These are phyloP conservation scores for Oikopleura vanhoeffeni DNA, from an alignment of 23 tunicate species.

Conservation along the genomic window DNA sequence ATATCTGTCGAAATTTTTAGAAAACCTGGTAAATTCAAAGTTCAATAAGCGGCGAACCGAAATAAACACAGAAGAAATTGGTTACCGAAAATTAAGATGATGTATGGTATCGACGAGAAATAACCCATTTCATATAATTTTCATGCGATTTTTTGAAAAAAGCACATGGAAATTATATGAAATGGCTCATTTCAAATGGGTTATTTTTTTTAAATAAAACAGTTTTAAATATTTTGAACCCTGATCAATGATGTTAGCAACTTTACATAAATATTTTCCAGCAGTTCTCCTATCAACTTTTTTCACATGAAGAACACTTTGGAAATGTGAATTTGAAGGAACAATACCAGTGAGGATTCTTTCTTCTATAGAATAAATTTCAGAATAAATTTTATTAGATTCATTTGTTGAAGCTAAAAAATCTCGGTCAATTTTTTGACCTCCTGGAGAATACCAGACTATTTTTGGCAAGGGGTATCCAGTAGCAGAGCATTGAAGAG, in stretches of 20 bases:
- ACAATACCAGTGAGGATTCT: background rate
- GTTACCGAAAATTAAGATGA: background rate
- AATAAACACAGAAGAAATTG: background rate
- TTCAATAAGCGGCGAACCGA: too few relatives aligned
- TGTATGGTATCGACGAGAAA: background rate
- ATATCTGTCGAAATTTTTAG: too few relatives aligned
- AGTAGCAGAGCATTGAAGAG: background rate
- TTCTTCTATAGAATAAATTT: background rate
- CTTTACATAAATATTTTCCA: conserved; percentile 8
- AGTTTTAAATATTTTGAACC: too few relatives aligned
- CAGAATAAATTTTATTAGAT: background rate
- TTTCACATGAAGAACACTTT: background rate
- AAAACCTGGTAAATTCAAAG: too few relatives aligned
- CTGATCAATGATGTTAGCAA: background rate
- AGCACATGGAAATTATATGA: too few relatives aligned
- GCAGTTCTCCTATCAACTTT: background rate
- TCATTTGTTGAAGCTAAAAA: background rate
- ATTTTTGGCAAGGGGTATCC: conserved; percentile 10
- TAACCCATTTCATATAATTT: too few relatives aligned
- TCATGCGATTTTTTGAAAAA: too few relatives aligned
- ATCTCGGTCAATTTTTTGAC: background rate
- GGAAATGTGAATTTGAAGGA: background rate
- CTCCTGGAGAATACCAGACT: background rate
- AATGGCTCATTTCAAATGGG: too few relatives aligned
- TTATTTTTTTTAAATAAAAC: too few relatives aligned